Evolutionary conservation across 2,888 invertebrate genomes (phyloP).

Genomic region (Cataglyphis cursor): DNA sequence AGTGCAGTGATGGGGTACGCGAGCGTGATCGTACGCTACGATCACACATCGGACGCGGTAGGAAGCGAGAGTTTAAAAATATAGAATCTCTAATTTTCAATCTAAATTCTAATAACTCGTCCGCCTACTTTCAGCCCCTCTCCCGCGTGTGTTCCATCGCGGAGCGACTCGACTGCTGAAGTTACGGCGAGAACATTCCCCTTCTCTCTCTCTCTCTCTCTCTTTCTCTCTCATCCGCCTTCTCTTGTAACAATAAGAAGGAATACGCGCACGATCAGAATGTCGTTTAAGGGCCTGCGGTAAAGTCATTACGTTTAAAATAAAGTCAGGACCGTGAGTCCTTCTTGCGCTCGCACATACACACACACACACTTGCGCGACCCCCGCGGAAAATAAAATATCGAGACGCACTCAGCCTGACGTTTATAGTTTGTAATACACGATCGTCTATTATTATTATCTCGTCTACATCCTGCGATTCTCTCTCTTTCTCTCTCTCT

Average conservation of each 20-base stretch:
- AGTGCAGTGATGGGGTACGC: conserved; percentile 7
- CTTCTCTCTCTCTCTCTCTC: conserved; percentile 37
- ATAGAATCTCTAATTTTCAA: conserved; percentile 73
- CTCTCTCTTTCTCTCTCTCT: conserved; percentile 50
- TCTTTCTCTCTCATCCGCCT: conserved; percentile 55
- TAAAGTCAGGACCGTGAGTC: conserved; percentile 67
- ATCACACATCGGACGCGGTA: conserved; percentile 32
- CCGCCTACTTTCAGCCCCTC: conserved; percentile 53
- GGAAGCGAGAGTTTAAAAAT: conserved; percentile 47
- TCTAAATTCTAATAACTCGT: conserved; percentile 74
- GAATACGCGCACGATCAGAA: conserved; percentile 72
- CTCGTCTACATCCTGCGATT: conserved; percentile 71
- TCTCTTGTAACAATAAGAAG: conserved; percentile 73
- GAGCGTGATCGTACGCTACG: conserved; percentile 7
- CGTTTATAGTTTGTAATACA: conserved; percentile 78
- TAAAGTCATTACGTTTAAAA: conserved; percentile 76
- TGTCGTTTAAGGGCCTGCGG: conserved; percentile 74
- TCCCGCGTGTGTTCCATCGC: conserved; percentile 58
- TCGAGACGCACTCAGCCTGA: conserved; percentile 65
- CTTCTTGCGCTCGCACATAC: conserved; percentile 62
- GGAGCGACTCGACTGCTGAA: conserved; percentile 64
- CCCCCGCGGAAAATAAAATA: conserved; percentile 62
- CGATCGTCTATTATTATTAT: conserved; percentile 78
- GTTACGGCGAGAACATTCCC: conserved; percentile 63
- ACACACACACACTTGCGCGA: conserved; percentile 47